Conservation (phyloP, 2,888 invertebrate genomes). For the Apotomis capreana region DNA sequence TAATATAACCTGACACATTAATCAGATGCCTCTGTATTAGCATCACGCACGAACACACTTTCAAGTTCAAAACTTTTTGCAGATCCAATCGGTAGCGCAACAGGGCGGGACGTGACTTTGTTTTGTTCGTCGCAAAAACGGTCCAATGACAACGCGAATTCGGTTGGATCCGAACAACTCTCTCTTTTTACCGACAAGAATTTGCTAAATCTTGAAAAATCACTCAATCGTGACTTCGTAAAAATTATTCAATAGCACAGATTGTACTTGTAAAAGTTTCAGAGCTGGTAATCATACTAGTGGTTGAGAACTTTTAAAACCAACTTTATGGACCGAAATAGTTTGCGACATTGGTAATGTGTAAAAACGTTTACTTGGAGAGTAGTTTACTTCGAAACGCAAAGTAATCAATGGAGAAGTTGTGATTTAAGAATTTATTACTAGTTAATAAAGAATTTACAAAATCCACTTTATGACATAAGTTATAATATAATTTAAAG, state of each 20-base stretch:
- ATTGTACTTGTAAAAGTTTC: neutral
- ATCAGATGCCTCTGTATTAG: conserved; percentile 49
- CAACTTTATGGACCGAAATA: too few relatives aligned
- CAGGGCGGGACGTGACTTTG: conserved; percentile 35
- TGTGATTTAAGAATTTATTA: too few relatives aligned
- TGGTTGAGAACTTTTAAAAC: too few relatives aligned
- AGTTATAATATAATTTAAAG: too few relatives aligned
- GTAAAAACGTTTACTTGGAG: too few relatives aligned
- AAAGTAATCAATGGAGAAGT: too few relatives aligned
- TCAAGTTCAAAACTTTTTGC: conserved; percentile 44
- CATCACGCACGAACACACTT: conserved; percentile 49
- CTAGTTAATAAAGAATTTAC: too few relatives aligned
- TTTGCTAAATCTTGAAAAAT: conserved; percentile 56
- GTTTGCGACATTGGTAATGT: too few relatives aligned
- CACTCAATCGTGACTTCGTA: conserved; percentile 44
- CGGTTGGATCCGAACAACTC: conserved; percentile 52
- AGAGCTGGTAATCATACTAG: neutral
- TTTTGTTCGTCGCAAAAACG: conserved; percentile 36
- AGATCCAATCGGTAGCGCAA: conserved; percentile 33
- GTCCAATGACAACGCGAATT: conserved; percentile 42
- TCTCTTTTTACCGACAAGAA: conserved; percentile 59
- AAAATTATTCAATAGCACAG: conserved; percentile 4
- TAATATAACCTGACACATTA: conserved; percentile 54
- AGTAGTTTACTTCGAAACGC: neutral
- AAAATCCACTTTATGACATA: too few relatives aligned